Evolutionary conservation across 2,888 invertebrate genomes (phyloP).

Genomic region (Drosophila sordidula): DNA sequence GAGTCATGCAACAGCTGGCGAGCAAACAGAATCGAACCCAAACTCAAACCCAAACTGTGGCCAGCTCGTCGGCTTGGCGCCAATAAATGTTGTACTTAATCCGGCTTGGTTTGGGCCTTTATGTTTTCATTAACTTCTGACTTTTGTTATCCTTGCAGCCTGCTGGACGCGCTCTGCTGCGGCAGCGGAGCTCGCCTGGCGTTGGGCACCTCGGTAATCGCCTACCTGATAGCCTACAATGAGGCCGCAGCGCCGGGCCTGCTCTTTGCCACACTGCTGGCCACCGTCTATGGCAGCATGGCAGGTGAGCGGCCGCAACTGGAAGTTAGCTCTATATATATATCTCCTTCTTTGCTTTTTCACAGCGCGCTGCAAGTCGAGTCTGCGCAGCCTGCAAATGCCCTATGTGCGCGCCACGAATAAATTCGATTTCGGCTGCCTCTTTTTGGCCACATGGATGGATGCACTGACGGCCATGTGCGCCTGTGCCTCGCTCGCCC

Average conservation of each 20-base stretch:
- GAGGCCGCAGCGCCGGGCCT: conserved; percentile 83
- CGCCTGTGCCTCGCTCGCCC: conserved; percentile 86
- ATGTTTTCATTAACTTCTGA: conserved; percentile 33
- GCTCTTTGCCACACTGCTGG: conserved; percentile 82
- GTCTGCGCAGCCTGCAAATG: conserved; percentile 84
- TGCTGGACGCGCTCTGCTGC: conserved; percentile 82
- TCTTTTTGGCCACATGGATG: conserved; percentile 86
- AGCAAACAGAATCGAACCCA: conserved; percentile 24
- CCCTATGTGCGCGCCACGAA: conserved; percentile 85
- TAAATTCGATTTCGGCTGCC: conserved; percentile 84
- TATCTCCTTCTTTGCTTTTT: background rate
- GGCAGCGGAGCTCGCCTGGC: conserved; percentile 84
- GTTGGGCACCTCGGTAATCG: conserved; percentile 83
- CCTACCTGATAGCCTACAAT: conserved; percentile 84
- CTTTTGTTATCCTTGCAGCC: conserved; percentile 55
- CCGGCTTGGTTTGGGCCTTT: conserved; percentile 25
- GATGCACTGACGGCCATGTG: conserved; percentile 86
- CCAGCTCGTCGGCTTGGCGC: conserved; percentile 47
- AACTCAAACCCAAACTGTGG: conserved; percentile 14
- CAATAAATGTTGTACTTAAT: conserved; percentile 38
- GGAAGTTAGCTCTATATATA: background rate
- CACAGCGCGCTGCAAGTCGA: conserved; percentile 83
- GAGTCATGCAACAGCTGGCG: conserved; percentile 59
- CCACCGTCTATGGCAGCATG: conserved; percentile 82
- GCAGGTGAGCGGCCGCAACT: conserved; percentile 73